Base-by-base conservation (phyloP, 2,113 vertebrate species). In the Sinocyclocheilus anshuiensis region DNA sequence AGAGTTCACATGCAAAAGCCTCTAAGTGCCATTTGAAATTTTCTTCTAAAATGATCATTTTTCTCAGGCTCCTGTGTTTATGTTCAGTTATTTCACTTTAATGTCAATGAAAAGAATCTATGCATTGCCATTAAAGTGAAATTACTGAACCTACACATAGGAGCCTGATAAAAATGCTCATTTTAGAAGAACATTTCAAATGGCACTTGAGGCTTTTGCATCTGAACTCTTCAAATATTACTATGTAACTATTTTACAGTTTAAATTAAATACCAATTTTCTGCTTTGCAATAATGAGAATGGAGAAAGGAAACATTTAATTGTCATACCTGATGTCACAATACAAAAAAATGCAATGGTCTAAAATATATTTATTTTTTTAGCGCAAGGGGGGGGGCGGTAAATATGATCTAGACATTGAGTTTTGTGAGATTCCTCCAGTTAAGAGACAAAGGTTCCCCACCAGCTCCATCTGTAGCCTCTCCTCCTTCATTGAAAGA, bases 391-490 rank as follows among this genome's bases (percentile, higher is more conserved):
- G 26, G 26, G 26, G 29, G 29, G 29, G 15, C 48, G 15, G 26
- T 33, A 22, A 57, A 67, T 26, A 39, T 57, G 29, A 57, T 22
- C 8, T 45, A 48, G 80, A 50, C 80, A 82, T 71, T 2, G 24
- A 16, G 13, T 13, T 29, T 29, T 71, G 24, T 39, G 24, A 83
- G 81, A 72, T 74, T 74, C 65, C 74, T 53, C 48, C 20, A 42
- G 39, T 8, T 18, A 1, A 79, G 71, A 53, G 83, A 77, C 78
- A 39, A 77, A 84, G 90, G 78, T 20, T 80, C 77, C 80, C 77
- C 89, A 83, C 77, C 83, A 74, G 78, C 50, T 63, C 87, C 82
- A 87, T 59, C 79, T 71, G 39, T 84, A 85, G 36, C 13, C 61
- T 33, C 61, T 77, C 22, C 71, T 78, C 71, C 69, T 86, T 86